A percentile compares a stretch with the other conserved stretches of the same genome.
Conservation (phyloP, 2,888 invertebrate species). For the Hirtodrosophila cameraria region DNA sequence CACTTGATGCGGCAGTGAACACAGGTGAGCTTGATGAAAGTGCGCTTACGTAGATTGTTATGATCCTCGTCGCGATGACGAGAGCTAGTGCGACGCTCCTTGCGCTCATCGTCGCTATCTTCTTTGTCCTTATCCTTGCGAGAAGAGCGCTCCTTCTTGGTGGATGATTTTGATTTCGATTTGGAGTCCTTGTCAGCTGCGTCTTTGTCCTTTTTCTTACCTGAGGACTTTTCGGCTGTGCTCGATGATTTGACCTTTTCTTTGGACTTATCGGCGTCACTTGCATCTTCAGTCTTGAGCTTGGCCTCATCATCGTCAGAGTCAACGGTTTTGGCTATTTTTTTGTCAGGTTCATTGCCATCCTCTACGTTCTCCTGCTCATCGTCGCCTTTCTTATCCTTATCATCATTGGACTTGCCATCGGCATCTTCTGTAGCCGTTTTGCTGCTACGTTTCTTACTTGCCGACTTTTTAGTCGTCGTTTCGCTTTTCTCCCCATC, state of each 20-base stretch:
- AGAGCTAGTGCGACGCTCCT: constrained; percentile 61
- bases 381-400: constrained; percentile 59
- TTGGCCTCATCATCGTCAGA: constrained; percentile 56
- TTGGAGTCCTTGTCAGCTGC: constrained; percentile 78
- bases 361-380: constrained; percentile 56
- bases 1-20: constrained; percentile 91
- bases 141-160: constrained; percentile 71
- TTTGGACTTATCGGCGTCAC: constrained; percentile 73
- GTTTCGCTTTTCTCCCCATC: constrained; percentile 64
- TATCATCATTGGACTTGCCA: constrained; percentile 82
- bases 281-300: constrained; percentile 84
- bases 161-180: constrained; percentile 67
- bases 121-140: constrained; percentile 79
- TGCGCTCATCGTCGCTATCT: constrained; percentile 81
- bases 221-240: constrained; percentile 69
- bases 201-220: constrained; percentile 83
- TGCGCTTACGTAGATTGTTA: constrained; percentile 66
- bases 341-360: constrained; percentile 67
- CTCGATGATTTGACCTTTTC: constrained; percentile 63
- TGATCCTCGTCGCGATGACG: constrained; percentile 77
- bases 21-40: constrained; percentile 89
- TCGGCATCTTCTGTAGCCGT: constrained; percentile 50
- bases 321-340: constrained; percentile 56
- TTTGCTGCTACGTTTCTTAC: constrained; percentile 66
- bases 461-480: constrained; percentile 53